Evolutionary conservation across 2,113 vertebrate species (phyloP).

Genomic region (Ctenomys sociabilis): DNA sequence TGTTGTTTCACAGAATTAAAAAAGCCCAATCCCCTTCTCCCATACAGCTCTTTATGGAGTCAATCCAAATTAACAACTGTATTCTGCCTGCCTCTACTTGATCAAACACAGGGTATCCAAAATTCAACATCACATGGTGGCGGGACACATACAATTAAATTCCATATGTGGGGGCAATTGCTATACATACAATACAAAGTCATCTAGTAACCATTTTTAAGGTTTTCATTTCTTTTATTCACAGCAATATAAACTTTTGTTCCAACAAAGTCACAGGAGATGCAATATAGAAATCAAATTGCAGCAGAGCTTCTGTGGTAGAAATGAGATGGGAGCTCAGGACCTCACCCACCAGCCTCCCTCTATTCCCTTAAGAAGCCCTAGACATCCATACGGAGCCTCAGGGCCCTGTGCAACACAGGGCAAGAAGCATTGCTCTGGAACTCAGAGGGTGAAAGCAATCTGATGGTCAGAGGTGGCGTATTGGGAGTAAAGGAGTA

Average conservation of each 20-base stretch:
- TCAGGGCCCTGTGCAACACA: not conserved
- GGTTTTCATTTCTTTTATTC: not conserved
- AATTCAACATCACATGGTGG: not conserved
- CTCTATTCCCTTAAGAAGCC: not conserved
- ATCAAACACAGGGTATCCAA: not conserved
- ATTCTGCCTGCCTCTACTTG: conserved; percentile 19
- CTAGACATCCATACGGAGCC: not conserved
- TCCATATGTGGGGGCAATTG: not conserved
- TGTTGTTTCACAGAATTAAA: not conserved
- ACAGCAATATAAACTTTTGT: conserved; percentile 6
- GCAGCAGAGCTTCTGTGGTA: not conserved
- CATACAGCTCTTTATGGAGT: not conserved
- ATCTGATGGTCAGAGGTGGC: not conserved
- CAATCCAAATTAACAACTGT: not conserved
- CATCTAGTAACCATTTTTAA: not conserved
- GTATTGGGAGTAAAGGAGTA: not conserved
- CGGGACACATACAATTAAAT: not conserved
- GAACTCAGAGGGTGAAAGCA: not conserved
- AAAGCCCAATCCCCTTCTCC: not conserved
- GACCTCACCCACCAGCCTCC: not conserved
- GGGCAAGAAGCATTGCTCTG: not conserved
- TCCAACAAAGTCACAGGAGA: not conserved
- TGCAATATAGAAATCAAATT: not conserved
- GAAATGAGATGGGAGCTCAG: not conserved
- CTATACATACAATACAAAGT: not conserved